These are phyloP conservation scores for Clitarchus hookeri DNA, from an alignment of 2,888 invertebrate genomes.

Conservation along the genomic window DNA sequence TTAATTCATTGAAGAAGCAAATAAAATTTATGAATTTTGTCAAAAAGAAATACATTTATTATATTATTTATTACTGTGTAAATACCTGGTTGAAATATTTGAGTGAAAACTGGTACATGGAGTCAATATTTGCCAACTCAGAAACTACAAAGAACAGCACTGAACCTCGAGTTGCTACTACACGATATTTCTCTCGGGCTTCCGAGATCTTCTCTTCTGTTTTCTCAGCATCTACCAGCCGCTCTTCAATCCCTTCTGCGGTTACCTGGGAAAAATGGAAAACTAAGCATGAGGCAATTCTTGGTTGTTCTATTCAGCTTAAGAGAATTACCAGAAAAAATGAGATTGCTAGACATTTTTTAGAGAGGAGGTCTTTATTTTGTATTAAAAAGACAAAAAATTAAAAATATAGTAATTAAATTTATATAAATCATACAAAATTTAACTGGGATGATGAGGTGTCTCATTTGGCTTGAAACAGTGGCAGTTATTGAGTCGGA, in stretches of 20 bases:
- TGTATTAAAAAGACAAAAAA: too few relatives aligned
- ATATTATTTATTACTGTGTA: conserved; percentile 12
- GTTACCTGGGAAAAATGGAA: conserved; percentile 66
- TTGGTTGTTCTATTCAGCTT: not conserved
- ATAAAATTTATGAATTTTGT: not conserved
- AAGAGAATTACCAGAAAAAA: not conserved
- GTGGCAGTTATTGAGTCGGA: too few relatives aligned
- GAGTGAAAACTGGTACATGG: conserved; percentile 95
- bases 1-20: not conserved
- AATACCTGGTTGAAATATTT: conserved; percentile 80
- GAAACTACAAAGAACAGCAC: conserved; percentile 90
- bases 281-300: too few relatives aligned
- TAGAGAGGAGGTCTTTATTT: too few relatives aligned
- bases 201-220: conserved; percentile 85
- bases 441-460: too few relatives aligned
- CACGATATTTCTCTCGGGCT: conserved; percentile 83
- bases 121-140: conserved; percentile 85
- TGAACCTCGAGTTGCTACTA: conserved; percentile 85
- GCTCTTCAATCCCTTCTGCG: conserved; percentile 86
- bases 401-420: too few relatives aligned
- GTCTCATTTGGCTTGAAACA: too few relatives aligned
- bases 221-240: conserved; percentile 82
- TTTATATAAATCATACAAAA: too few relatives aligned
- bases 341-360: too few relatives aligned
- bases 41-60: conserved; percentile 11